phyloP scores from a whole-genome alignment of 2,888 invertebrate species.

The Pollenia angustigena region DNA sequence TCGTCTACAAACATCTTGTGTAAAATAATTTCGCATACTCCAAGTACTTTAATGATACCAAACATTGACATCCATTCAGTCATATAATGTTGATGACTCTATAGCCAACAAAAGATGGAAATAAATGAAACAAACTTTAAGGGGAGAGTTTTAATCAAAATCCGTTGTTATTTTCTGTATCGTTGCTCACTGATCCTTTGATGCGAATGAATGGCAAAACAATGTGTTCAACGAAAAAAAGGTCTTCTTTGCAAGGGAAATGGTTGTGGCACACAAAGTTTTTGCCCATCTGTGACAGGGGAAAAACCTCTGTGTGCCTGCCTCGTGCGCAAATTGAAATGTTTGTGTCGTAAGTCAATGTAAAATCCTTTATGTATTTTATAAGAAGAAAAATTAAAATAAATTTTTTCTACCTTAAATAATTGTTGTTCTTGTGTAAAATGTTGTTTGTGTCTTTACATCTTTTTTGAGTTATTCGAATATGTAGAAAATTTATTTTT shows the following conservation, averaged over 20 bases:
- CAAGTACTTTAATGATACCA: conserved; percentile 72
- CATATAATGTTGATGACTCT: conserved; percentile 66
- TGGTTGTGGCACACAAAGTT: conserved; percentile 54
- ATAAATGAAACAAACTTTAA: conserved; percentile 74
- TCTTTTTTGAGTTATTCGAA: conserved; percentile 30
- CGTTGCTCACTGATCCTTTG: conserved; percentile 86
- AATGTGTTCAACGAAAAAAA: conserved; percentile 69
- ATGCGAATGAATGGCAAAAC: conserved; percentile 79
- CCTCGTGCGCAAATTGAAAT: conserved; percentile 82
- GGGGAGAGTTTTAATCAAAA: conserved; percentile 84
- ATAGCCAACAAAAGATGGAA: conserved; percentile 57
- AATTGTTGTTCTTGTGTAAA: conserved; percentile 56
- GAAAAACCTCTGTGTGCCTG: conserved; percentile 59
- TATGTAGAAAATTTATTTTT: neutral
- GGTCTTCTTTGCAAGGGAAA: conserved; percentile 59
- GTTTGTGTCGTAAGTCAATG: conserved; percentile 76
- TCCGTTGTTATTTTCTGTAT: conserved; percentile 87
- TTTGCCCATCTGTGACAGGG: conserved; percentile 74
- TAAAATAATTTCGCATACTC: conserved; percentile 47
- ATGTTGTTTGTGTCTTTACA: neutral
- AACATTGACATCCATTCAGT: conserved; percentile 67
- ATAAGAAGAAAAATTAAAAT: conserved; percentile 75
- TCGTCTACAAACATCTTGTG: conserved; percentile 24
- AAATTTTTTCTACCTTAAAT: conserved; percentile 72
- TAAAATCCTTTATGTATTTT: conserved; percentile 73